phyloP scores from a whole-genome alignment of 2,113 vertebrate genomes.

The Aix galericulata region DNA sequence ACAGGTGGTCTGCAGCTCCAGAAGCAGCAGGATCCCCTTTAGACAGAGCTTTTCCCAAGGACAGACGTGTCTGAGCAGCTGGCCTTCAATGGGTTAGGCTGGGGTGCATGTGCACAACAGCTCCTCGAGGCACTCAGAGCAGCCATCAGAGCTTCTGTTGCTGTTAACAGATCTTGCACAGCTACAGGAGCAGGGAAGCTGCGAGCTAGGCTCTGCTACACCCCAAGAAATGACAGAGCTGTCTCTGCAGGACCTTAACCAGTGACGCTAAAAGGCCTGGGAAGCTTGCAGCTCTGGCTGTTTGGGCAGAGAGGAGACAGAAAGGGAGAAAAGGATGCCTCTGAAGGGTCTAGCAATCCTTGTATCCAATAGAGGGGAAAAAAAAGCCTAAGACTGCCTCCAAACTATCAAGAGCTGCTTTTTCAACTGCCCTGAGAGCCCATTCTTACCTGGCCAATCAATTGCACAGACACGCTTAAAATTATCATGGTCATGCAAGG shows the following conservation, averaged over 20 bases:
- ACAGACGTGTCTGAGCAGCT: background rate
- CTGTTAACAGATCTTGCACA: background rate
- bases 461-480: background rate
- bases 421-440: background rate
- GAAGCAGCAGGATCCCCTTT: background rate
- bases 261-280: background rate
- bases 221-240: background rate
- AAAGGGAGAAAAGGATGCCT: background rate
- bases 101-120: rapidly evolving
- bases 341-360: background rate
- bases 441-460: background rate
- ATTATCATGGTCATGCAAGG: background rate
- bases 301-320: background rate
- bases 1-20: background rate
- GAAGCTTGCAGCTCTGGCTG: background rate
- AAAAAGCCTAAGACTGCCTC: background rate
- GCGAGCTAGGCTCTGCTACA: background rate
- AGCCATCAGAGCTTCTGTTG: background rate
- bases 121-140: background rate
- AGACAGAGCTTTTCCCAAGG: background rate
- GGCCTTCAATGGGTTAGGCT: background rate
- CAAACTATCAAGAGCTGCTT: background rate
- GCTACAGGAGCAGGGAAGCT: background rate
- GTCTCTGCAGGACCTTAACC: background rate
- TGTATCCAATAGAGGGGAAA: background rate